phyloP scores from a whole-genome alignment of 1,140 invertebrate genomes.

The Penaeus vannamei region DNA sequence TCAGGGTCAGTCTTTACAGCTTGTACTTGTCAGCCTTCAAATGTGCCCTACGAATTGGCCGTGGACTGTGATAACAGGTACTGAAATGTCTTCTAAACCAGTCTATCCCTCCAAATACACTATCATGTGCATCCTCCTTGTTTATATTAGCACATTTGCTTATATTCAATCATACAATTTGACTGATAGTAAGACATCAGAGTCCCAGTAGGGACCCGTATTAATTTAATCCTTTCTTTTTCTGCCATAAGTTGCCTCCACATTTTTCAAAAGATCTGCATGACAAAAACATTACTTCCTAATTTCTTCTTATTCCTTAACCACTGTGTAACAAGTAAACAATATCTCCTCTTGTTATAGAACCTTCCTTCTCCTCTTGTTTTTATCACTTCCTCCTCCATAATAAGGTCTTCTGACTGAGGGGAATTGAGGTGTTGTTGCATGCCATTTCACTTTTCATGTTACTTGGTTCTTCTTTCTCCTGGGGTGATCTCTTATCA shows the following conservation, averaged over 20 bases:
- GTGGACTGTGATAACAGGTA: conserved; percentile 49
- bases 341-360: conserved; percentile 65
- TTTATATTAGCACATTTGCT: conserved; percentile 51
- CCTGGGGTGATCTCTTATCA: background rate
- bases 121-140: conserved; percentile 62
- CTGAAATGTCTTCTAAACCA: conserved; percentile 67
- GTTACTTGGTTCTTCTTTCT: background rate
- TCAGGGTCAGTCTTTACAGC: no score
- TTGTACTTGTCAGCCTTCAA: conserved; percentile 32
- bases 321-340: conserved; percentile 62
- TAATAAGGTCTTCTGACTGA: background rate
- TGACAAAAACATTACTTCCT: conserved; percentile 66
- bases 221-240: conserved; percentile 46
- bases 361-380: conserved; percentile 60
- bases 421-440: background rate
- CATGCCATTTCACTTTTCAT: background rate
- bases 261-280: conserved; percentile 63
- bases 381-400: conserved; percentile 24
- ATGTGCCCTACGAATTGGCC: conserved; percentile 34
- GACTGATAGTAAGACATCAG: conserved; percentile 67
- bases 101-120: conserved; percentile 64
- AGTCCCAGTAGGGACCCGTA: conserved; percentile 64
- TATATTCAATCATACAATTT: conserved; percentile 65
- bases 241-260: conserved; percentile 63
- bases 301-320: conserved; percentile 60